A percentile compares a stretch with the other conserved stretches of the same genome.
phyloP scores from a whole-genome alignment of 2,113 vertebrate species.

The Eleginops maclovinus region DNA sequence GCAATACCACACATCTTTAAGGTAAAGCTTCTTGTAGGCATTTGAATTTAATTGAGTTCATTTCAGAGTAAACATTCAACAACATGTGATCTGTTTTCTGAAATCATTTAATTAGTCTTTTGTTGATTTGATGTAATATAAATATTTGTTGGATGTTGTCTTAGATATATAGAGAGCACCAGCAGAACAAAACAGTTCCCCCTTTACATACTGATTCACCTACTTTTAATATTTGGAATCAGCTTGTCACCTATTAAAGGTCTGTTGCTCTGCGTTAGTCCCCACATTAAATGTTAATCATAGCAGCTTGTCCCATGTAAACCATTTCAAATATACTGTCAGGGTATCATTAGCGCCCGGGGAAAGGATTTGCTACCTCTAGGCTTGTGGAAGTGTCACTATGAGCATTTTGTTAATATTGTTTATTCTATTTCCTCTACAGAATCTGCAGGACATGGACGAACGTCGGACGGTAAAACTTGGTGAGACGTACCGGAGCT shows the following conservation, averaged over 20 bases:
- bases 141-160: too few relatives aligned
- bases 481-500: constrained; percentile 94
- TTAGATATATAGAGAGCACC: too few relatives aligned
- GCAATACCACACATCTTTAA: constrained; percentile 98
- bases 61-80: background rate
- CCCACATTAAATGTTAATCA: constrained; percentile 27
- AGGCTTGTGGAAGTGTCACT: background rate
- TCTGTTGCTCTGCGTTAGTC: too few relatives aligned
- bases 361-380: background rate
- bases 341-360: background rate
- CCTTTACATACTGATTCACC: too few relatives aligned
- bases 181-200: background rate
- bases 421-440: constrained; percentile 33
- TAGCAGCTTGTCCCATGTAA: constrained; percentile 1
- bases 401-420: background rate
- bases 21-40: constrained; percentile 78
- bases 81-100: background rate
- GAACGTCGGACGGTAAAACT: constrained; percentile 94
- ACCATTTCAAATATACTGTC: constrained; percentile 1
- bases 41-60: too few relatives aligned
- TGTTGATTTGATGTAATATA: too few relatives aligned
- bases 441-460: constrained; percentile 99
- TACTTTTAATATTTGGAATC: too few relatives aligned
- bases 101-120: too few relatives aligned
- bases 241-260: too few relatives aligned